Conservation (phyloP, 2,113 vertebrate species). For the Coracopsis vasa region DNA sequence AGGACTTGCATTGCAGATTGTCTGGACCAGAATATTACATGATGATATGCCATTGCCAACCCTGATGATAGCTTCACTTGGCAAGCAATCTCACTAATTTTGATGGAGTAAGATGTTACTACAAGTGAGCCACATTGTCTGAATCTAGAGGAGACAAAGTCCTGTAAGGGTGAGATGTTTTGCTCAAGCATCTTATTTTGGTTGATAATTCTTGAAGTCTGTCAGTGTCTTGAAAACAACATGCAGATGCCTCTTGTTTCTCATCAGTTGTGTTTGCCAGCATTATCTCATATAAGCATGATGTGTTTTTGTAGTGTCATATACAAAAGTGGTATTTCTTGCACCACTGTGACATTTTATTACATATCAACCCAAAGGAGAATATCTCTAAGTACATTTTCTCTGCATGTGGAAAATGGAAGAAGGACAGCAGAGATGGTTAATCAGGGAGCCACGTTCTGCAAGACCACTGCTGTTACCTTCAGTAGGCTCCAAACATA, state of each 20-base stretch:
- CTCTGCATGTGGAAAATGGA: neutral
- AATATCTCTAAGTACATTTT: neutral
- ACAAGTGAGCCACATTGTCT: neutral
- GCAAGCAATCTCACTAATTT: neutral
- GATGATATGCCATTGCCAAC: neutral
- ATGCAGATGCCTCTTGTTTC: neutral
- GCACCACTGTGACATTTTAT: neutral
- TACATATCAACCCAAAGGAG: neutral
- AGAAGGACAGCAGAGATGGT: neutral
- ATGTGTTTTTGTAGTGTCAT: neutral
- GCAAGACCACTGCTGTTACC: accelerated
- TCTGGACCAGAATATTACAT: neutral
- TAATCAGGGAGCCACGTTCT: neutral
- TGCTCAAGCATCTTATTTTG: neutral
- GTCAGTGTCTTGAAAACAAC: neutral
- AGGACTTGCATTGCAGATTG: neutral
- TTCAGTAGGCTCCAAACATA: accelerated
- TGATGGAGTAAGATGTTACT: neutral
- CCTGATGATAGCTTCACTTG: neutral
- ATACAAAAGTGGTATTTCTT: neutral
- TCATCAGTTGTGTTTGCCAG: neutral
- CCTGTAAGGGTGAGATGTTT: neutral
- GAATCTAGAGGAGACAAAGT: neutral
- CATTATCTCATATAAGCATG: neutral
- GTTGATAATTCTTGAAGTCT: neutral